A percentile compares a stretch with the other conserved stretches of the same genome.
These are phyloP conservation scores for Boleophthalmus pectinirostris DNA, from an alignment of 2,113 vertebrate species.

Conservation along the genomic window DNA sequence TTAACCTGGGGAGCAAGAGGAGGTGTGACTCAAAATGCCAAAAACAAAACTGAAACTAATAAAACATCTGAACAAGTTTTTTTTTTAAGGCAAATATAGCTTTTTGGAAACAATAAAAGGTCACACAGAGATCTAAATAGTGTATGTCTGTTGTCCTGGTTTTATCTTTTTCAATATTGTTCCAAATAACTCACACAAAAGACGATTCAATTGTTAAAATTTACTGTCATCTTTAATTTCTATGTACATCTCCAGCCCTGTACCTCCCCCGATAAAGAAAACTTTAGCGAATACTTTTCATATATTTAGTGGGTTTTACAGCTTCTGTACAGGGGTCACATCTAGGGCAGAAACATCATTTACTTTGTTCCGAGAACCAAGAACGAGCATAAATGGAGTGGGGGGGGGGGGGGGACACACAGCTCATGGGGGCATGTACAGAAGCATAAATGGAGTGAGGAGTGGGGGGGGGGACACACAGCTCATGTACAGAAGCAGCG, in stretches of 20 bases:
- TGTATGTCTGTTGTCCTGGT: no score
- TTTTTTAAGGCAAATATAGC: no score
- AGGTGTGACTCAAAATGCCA: no score
- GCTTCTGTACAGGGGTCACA: constrained; percentile 94
- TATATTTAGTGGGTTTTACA: constrained; percentile 93
- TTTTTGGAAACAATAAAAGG: no score
- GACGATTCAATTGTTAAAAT: constrained; percentile 84
- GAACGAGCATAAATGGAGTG: constrained; percentile 89
- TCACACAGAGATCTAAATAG: no score
- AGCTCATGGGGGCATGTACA: constrained; percentile 79
- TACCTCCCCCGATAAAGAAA: constrained; percentile 85
- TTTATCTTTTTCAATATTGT: neutral
- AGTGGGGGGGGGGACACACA: no score
- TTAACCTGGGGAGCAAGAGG: no score
- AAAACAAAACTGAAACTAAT: no score
- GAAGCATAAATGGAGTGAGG: no score
- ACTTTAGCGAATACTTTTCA: constrained; percentile 84
- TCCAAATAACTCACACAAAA: constrained; percentile 51
- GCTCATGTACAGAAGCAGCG: constrained; percentile 96
- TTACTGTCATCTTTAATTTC: constrained; percentile 90
- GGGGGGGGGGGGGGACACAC: constrained; percentile 45
- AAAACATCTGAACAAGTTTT: no score
- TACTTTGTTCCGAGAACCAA: constrained; percentile 86
- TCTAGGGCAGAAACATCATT: constrained; percentile 91
- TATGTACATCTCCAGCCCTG: constrained; percentile 83